Base-by-base conservation (phyloP, 1,140 invertebrate species). In the Samia ricini region DNA sequence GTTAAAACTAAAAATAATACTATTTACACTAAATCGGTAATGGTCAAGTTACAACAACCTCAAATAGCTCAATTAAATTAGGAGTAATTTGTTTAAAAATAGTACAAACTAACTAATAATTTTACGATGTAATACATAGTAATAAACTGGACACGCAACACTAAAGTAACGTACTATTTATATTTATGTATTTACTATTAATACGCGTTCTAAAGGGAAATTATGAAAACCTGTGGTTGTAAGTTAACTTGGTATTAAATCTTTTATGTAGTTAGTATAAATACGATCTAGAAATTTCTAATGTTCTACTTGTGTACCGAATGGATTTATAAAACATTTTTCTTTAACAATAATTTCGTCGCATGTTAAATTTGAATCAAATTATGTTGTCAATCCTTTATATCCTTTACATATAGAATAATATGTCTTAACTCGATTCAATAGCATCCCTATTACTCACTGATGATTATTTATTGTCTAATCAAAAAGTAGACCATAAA, bases 11-110 rank as follows among this genome's bases (percentile, higher is more conserved):
- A 57, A 57, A 57, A 57, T 36, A 57, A 21, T 20, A 12, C 6
- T 57, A 26, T 18, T 51, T 18, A 22, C 24, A 19, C 20, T 10
- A 4, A 36, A 36, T 19, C 0, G 15, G 12, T 42, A 57, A 57
- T 21, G 29, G 19, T 26, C n/a, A n/a, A 36, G 7, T 20, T 26
- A 4, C 26, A 42, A n/a, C n/a, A 55, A 55, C 22, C 52, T 12
- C 52, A n/a, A 42, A 57, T 42, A 42, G 42, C 56, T 57, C 56
- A 36, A 57, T 57, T 42, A 57, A 57, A 57, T 18, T 57, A 1
- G 26, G 15, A 18, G 20, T 57, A 57, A 21, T 26, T 10, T 8
- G 56, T 42, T 57, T 57, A 57, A 57, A 56, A 57, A 57, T 57
- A 57, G n/a, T 33, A 56, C n/a, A 36, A 52, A 2, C 20, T 56